phyloP scores from a whole-genome alignment of 1,140 invertebrate species.

The Leptestheria dahalacensis region DNA sequence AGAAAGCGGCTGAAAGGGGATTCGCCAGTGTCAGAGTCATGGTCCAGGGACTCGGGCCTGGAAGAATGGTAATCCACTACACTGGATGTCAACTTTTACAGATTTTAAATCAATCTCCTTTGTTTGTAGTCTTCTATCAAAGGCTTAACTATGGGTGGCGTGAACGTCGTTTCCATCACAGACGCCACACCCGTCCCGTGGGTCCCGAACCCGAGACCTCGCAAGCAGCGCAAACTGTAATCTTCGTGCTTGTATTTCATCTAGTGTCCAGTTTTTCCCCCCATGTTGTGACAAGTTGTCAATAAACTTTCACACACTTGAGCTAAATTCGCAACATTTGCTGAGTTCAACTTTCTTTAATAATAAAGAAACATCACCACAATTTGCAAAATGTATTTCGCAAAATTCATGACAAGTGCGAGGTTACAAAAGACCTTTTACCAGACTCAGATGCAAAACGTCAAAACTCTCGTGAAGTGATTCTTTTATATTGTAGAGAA shows the following conservation, averaged over 20 bases:
- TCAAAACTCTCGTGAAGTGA: too few relatives aligned
- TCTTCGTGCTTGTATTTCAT: background rate
- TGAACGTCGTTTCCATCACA: slow-evolving; percentile 78
- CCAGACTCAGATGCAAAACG: too few relatives aligned
- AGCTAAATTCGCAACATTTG: too few relatives aligned
- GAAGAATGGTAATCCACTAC: slow-evolving; percentile 58
- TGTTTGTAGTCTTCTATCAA: slow-evolving; percentile 68
- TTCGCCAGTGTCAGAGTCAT: slow-evolving; percentile 54
- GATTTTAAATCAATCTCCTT: slow-evolving; percentile 1
- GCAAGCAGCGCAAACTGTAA: slow-evolving; percentile 58
- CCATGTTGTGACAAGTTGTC: background rate
- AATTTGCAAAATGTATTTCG: too few relatives aligned
- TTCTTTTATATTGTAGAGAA: too few relatives aligned
- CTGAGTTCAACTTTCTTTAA: too few relatives aligned
- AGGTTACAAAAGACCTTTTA: too few relatives aligned
- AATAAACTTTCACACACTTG: too few relatives aligned
- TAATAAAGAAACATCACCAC: too few relatives aligned
- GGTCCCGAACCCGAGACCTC: slow-evolving; percentile 48
- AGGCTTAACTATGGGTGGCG: slow-evolving; percentile 73
- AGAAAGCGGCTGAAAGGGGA: slow-evolving; percentile 58
- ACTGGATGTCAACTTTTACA: slow-evolving; percentile 1
- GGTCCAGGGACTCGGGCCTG: slow-evolving; percentile 67
- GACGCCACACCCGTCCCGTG: slow-evolving; percentile 69
- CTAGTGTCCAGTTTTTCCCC: too few relatives aligned
- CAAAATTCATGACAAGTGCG: too few relatives aligned